Evolutionary conservation across 2,113 vertebrate species (phyloP), one percentile per base, ranked within the genome.

Genomic region (Ageneiosus marmoratus): DNA sequence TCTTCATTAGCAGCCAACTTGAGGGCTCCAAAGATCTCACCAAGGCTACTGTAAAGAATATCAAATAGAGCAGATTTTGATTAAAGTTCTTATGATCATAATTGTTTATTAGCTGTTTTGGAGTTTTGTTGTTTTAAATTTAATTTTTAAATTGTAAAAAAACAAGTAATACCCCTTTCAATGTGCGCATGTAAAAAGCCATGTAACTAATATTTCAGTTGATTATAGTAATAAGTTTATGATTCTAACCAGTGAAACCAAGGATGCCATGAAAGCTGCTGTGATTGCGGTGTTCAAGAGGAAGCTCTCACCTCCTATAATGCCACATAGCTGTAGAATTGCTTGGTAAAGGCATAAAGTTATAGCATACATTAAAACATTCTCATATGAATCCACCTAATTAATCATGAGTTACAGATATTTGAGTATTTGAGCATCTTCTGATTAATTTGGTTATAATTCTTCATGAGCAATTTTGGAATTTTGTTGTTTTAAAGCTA

Each of bases 231-330:
- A n/a, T n/a, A n/a, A n/a, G n/a, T n/a, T n/a, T n/a, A n/a, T n/a
- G n/a, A n/a, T n/a, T n/a, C n/a, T n/a, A n/a, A n/a, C n/a, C n/a
- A n/a, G n/a, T n/a, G n/a, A n/a, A n/a, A n/a, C n/a, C n/a, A n/a
- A n/a, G n/a, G n/a, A n/a, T 48, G n/a, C 70, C 27, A 41, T 72
- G 41, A 72, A 48, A 72, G 69, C 69, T 72, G 24, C 20, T 50
- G 70, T 73, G 44, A 46, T n/a, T 24, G 50, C 3, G 3, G 9
- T 24, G 77, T 74, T n/a, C 46, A 75, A 24, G 46, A 48, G 41
- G 53, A 77, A 27, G 11, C 1, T 18, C 32, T 70, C 16, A 6
- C 53, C 48, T 41, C 51, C 8, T 24, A 34, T 46, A 50, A 72
- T 29, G n/a, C 15, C 24, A 51, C 7, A 16, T 27, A 48, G 6